These are phyloP conservation scores for Microchirus variegatus DNA, from an alignment of 2,797 vertebrate species.

Conservation along the genomic window DNA sequence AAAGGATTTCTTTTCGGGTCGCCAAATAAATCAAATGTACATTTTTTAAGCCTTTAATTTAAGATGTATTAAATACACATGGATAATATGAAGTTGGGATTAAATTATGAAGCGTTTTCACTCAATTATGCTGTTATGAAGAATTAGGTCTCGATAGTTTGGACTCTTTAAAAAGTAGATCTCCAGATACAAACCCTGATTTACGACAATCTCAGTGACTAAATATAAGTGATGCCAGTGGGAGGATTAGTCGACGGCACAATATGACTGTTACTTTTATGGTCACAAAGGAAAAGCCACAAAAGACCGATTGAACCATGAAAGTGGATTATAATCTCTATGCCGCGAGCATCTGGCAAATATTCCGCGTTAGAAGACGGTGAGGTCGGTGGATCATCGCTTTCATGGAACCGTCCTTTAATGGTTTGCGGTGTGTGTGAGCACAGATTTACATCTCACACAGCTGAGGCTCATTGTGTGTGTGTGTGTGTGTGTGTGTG, in stretches of 20 bases:
- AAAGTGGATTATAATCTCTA: constrained; percentile 69
- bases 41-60: no score
- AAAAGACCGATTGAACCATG: constrained; percentile 60
- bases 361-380: constrained; percentile 32
- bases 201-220: constrained; percentile 38
- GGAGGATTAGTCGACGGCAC: constrained; percentile 39
- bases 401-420: constrained; percentile 27
- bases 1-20: no score
- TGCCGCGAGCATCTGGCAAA: constrained; percentile 72
- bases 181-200: not conserved
- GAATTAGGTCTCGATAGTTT: no score
- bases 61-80: no score
- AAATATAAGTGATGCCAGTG: constrained; percentile 36
- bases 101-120: no score
- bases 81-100: no score
- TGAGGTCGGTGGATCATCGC: constrained; percentile 43
- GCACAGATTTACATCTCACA: constrained; percentile 6
- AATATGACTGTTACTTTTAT: constrained; percentile 51
- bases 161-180: no score
- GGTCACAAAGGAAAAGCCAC: constrained; percentile 47
- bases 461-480: not conserved
- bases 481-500: no score
- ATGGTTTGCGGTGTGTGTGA: constrained; percentile 23
- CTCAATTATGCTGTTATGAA: no score
- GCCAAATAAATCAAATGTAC: no score